Base-by-base conservation (phyloP, 1,140 invertebrate species). In the Trypoxylus dichotomus region DNA sequence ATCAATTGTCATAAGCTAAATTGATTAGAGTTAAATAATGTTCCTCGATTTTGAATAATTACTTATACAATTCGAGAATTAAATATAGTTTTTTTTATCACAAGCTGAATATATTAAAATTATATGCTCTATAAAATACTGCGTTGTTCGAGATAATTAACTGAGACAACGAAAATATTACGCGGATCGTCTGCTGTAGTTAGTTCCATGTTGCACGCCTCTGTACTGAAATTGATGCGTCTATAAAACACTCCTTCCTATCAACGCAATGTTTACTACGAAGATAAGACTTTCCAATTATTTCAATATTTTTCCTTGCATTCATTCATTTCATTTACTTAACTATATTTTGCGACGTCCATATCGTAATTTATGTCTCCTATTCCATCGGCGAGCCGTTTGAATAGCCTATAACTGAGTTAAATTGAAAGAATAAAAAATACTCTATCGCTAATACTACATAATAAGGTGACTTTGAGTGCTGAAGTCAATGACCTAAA, bases 241-340 rank as follows among this genome's bases (percentile, higher is more conserved):
- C 47, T n/a, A 54, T 54, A 54, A 54, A 54, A 19, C 47, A 54
- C 47, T 54, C 47, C 19, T 19, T 54, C 15, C 47, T 54, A 54
- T 54, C 47, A 19, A 5, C 47, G 19, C 19, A 54, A 54, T 54
- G 19, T 54, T 54, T 54, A 54, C 47, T 54, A 19, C 15, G 47
- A 54, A n/a, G 47, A 54, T 54, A 54, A 54, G 47, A n/a, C 47
- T 54, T 54, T 54, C 47, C 47, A 54, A 54, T 54, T 54, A 54
- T 19, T 54, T n/a, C 19, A 15, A 19, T 54, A 19, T 54, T 54
- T 19, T 19, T 54, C 47, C 2, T 19, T n/a, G 47, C 6, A 54
- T 54, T 54, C 47, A 54, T 54, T 54, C 47, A 54, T 54, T 54
- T 54, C 47, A 54, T 54, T 54, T 54, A 54, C 47, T 54, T 54